These are phyloP conservation scores for Chaetops frenatus DNA, from an alignment of 2,113 vertebrate species.

Conservation along the genomic window DNA sequence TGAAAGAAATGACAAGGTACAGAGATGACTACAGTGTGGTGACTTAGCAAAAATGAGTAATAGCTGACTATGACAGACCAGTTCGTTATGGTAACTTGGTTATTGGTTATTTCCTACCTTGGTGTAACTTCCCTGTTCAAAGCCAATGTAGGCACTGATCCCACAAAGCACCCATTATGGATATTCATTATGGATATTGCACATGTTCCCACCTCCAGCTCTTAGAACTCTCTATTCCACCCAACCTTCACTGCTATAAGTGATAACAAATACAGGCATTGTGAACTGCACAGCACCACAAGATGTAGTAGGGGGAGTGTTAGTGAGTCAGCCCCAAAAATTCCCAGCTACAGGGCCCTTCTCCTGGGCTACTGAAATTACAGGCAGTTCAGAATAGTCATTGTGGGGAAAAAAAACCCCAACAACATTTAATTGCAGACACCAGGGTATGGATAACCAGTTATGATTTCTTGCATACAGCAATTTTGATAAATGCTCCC, in stretches of 20 bases:
- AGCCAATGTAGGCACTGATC: not conserved
- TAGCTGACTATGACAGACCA: not conserved
- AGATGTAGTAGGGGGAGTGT: not conserved
- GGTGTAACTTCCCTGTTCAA: not conserved
- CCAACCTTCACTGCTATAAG: not conserved
- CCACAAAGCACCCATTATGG: not conserved
- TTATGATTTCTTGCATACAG: not conserved
- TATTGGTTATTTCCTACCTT: not conserved
- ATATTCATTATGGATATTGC: not conserved
- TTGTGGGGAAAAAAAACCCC: accelerated
- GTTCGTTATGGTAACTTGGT: not conserved
- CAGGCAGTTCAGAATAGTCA: not conserved
- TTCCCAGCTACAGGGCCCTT: not conserved
- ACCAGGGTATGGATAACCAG: not conserved
- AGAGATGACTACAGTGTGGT: not conserved
- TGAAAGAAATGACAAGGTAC: slow-evolving; percentile 95
- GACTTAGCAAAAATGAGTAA: not conserved
- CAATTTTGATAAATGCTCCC: not conserved
- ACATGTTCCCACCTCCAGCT: not conserved
- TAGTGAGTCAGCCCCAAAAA: not conserved
- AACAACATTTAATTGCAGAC: not conserved
- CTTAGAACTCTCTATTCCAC: not conserved
- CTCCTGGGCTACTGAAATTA: not conserved
- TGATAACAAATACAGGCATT: not conserved
- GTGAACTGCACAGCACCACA: not conserved